Evolutionary conservation across 1,140 invertebrate species (phyloP).

Genomic region (Brachionus rotundiformis): DNA sequence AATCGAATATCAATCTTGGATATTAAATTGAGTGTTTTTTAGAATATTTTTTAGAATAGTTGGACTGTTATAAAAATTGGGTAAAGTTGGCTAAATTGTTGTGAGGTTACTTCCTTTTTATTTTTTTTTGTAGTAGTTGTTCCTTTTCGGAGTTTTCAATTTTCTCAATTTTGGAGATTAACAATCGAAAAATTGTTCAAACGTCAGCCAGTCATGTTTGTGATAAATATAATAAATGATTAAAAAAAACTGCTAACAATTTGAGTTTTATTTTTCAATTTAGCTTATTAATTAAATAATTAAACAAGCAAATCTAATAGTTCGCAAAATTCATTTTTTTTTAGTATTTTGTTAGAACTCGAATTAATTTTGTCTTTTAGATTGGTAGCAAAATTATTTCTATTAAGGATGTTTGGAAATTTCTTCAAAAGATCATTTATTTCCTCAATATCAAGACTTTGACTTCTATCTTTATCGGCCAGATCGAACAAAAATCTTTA

Average conservation of each 20-base stretch:
- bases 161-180: neutral
- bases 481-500: slow-evolving; percentile 22
- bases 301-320: neutral
- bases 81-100: no score
- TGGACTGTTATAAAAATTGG: no score
- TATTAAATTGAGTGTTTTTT: no score
- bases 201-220: neutral
- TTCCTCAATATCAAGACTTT: slow-evolving; percentile 18
- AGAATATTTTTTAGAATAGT: no score
- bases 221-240: neutral
- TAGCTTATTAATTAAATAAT: neutral
- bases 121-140: no score
- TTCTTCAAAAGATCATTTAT: neutral
- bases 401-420: slow-evolving; percentile 10
- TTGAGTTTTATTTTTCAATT: neutral
- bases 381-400: slow-evolving; percentile 9
- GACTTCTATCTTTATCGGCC: slow-evolving; percentile 7
- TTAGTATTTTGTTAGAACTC: neutral
- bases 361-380: neutral
- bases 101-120: no score
- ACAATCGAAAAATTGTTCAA: neutral
- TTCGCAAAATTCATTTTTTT: neutral
- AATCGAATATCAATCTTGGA: no score
- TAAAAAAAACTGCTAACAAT: neutral
- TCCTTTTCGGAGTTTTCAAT: neutral